A percentile compares a stretch with the other conserved stretches of the same genome.
Evolutionary conservation across 2,113 vertebrate species (phyloP).

Genomic region (Sula dactylatra): DNA sequence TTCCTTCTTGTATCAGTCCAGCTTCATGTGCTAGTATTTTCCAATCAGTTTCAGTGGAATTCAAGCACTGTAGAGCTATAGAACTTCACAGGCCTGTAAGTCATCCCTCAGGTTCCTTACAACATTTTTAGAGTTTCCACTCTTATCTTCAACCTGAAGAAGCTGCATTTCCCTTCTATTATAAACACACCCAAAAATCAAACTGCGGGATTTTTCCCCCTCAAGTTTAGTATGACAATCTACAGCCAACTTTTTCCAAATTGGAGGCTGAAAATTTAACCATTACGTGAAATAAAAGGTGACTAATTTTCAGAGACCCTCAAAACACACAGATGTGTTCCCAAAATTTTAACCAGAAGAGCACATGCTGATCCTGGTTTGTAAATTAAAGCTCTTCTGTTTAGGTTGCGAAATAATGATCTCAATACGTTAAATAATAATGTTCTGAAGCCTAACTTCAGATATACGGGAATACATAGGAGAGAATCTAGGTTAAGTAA

Average conservation of each 20-base stretch:
- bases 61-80: background rate
- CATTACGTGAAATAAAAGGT: background rate
- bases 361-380: background rate
- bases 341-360: background rate
- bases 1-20: background rate
- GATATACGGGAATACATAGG: background rate
- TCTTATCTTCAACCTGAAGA: background rate
- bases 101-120: background rate
- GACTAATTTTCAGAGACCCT: background rate
- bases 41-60: background rate
- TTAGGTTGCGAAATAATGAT: background rate
- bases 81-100: background rate
- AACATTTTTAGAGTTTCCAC: background rate
- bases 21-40: background rate
- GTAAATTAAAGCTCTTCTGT: background rate
- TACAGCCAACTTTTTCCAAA: background rate
- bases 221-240: background rate
- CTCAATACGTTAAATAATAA: background rate
- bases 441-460: background rate
- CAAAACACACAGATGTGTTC: background rate
- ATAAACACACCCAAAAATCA: background rate
- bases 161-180: background rate
- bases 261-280: background rate
- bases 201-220: rapidly evolving
- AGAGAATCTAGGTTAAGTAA: background rate